phyloP scores from a whole-genome alignment of 1,140 invertebrate genomes.

The Drosophila lini region DNA sequence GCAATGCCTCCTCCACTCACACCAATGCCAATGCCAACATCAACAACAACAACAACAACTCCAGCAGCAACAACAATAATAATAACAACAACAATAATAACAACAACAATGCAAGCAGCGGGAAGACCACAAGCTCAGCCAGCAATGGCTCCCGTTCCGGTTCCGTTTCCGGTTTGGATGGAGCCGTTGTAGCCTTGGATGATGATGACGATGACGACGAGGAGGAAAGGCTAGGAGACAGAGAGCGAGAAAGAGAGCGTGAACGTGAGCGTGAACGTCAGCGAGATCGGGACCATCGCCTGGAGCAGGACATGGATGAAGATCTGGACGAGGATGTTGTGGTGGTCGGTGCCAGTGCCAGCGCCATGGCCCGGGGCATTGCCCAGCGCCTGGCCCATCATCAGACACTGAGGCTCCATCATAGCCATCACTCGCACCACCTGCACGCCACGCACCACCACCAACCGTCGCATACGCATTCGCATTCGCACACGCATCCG shows the following conservation, averaged over 20 bases:
- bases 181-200: constrained; percentile 44
- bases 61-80: constrained; percentile 27
- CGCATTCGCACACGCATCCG: constrained; percentile 10
- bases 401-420: constrained; percentile 43
- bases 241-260: background rate
- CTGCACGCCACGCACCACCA: constrained; percentile 6
- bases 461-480: background rate
- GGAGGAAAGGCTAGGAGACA: background rate
- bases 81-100: constrained; percentile 30
- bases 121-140: constrained; percentile 51
- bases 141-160: constrained; percentile 45
- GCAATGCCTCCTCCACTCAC: constrained; percentile 26
- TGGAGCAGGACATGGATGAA: constrained; percentile 33
- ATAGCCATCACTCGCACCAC: constrained; percentile 19
- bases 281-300: constrained; percentile 9
- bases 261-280: background rate
- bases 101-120: constrained; percentile 44
- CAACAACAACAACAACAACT: constrained; percentile 35
- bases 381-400: constrained; percentile 62
- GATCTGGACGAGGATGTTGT: constrained; percentile 54
- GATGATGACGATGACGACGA: constrained; percentile 59
- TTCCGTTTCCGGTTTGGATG: constrained; percentile 2
- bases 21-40: constrained; percentile 38
- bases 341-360: constrained; percentile 38
- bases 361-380: constrained; percentile 55